phyloP scores from a whole-genome alignment of 2,113 vertebrate genomes.

The Brienomyrus longianalis region DNA sequence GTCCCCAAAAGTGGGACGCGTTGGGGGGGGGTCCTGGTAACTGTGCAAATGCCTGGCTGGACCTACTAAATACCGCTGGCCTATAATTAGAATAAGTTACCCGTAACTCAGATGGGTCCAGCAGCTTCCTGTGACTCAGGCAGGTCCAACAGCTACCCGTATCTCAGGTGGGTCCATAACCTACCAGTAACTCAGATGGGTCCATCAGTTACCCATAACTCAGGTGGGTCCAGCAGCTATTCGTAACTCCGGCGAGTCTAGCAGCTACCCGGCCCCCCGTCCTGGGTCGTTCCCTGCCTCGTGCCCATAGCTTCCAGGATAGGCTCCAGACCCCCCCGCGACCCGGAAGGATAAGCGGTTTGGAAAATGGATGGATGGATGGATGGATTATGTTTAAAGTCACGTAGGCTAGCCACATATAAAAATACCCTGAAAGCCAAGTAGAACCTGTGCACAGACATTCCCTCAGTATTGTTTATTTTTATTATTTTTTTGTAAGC shows the following conservation, averaged over 20 bases:
- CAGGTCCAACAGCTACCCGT: neutral
- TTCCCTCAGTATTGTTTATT: neutral
- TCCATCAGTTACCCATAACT: too few species aligned
- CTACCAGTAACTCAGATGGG: too few species aligned
- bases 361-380: too few species aligned
- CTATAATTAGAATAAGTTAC: neutral
- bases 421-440: neutral
- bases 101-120: neutral
- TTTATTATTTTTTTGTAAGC: conserved; percentile 28
- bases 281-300: too few species aligned
- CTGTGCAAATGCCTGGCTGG: neutral
- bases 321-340: too few species aligned
- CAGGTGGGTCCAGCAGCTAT: neutral
- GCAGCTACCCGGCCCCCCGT: too few species aligned
- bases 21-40: neutral
- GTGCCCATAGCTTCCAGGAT: too few species aligned
- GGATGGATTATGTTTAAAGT: neutral
- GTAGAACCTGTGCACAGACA: neutral
- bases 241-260: too few species aligned
- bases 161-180: too few species aligned
- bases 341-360: too few species aligned
- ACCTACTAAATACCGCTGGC: neutral
- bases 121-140: neutral
- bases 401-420: neutral
- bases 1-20: neutral